phyloP scores from a whole-genome alignment of 2,797 vertebrate genomes.

The Margarornis squamiger region DNA sequence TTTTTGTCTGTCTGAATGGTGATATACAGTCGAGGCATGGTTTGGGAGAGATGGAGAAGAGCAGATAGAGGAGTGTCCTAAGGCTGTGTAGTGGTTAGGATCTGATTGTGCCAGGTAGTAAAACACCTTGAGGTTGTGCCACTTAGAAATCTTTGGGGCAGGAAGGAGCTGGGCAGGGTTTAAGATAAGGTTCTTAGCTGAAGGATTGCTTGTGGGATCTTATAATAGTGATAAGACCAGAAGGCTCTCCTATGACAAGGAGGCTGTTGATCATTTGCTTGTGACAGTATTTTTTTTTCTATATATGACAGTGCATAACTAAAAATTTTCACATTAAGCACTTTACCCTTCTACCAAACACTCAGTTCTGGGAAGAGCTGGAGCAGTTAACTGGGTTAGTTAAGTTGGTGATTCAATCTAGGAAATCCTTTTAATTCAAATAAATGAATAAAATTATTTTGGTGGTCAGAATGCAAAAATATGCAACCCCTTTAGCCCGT shows the following conservation, averaged over 20 bases:
- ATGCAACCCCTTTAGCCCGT: not conserved
- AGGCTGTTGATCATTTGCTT: not conserved
- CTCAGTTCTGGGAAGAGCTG: not conserved
- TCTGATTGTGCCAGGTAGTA: not conserved
- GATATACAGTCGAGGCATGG: not conserved
- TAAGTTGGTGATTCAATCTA: not conserved
- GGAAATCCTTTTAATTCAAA: not conserved
- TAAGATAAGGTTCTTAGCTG: not conserved
- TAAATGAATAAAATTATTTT: not conserved
- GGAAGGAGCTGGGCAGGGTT: not conserved
- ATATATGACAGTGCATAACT: not conserved
- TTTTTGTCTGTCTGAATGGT: not conserved
- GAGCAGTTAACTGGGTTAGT: not conserved
- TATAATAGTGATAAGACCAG: not conserved
- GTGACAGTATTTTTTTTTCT: not conserved
- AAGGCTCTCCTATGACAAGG: not conserved
- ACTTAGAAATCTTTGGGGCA: not conserved
- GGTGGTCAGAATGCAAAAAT: not conserved
- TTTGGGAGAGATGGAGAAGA: not conserved
- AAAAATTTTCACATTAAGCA: not conserved
- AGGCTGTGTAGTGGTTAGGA: not conserved
- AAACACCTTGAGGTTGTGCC: not conserved
- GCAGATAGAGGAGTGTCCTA: not conserved
- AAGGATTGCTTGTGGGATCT: not conserved
- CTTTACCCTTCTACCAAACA: not conserved